These are phyloP conservation scores for Callipepla californica DNA, from an alignment of 2,113 vertebrate species.

Conservation along the genomic window DNA sequence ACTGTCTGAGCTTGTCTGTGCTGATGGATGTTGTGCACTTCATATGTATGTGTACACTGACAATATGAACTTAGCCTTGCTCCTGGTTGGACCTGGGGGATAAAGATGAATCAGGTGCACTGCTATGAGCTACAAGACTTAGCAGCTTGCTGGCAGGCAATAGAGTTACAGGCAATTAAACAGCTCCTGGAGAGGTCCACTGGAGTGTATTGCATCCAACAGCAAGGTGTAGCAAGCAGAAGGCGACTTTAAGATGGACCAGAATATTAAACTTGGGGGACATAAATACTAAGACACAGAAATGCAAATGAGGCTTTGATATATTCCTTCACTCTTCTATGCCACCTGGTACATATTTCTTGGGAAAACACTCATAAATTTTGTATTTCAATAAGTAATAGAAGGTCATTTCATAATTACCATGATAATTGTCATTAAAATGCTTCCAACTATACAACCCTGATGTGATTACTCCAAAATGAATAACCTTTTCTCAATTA, in stretches of 20 bases:
- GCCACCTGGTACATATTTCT: not conserved
- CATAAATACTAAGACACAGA: not conserved
- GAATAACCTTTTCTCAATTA: conserved; percentile 42
- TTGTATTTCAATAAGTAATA: conserved; percentile 3
- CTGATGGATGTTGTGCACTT: rapidly evolving
- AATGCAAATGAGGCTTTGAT: not conserved
- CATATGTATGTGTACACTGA: rapidly evolving
- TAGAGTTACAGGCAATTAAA: not conserved
- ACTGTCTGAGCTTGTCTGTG: not conserved
- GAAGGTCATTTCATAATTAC: conserved; percentile 36
- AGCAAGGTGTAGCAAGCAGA: not conserved
- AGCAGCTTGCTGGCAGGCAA: not conserved
- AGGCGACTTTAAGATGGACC: not conserved
- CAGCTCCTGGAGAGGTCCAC: not conserved
- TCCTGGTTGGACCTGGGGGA: rapidly evolving
- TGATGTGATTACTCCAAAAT: not conserved
- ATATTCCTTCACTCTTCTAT: not conserved
- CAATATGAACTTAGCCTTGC: rapidly evolving
- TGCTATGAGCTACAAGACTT: not conserved
- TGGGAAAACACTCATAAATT: not conserved
- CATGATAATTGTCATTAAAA: conserved; percentile 29
- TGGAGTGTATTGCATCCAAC: not conserved
- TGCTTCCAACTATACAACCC: not conserved
- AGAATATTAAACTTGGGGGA: not conserved
- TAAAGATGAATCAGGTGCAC: not conserved